Evolutionary conservation across 92 coral and sea anemone species (phyloP).

Genomic region (Siderastrea siderea): DNA sequence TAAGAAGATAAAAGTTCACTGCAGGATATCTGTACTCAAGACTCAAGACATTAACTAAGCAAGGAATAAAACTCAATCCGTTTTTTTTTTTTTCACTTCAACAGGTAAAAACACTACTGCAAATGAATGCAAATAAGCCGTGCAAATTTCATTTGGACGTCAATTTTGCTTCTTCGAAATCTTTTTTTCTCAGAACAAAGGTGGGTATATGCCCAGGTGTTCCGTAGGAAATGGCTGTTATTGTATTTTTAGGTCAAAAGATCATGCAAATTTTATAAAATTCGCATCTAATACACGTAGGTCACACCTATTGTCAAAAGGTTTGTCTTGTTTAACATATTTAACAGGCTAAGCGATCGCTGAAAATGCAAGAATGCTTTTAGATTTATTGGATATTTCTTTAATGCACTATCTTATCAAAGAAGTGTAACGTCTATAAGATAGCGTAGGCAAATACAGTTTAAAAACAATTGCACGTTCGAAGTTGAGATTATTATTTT

Average conservation of each 20-base stretch:
- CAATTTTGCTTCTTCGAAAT: not conserved
- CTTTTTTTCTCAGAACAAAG: not conserved
- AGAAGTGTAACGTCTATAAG: not conserved
- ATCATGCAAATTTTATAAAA: constrained; percentile 35
- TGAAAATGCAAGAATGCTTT: not conserved
- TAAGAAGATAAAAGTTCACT: not conserved
- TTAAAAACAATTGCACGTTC: not conserved
- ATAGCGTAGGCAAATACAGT: not conserved
- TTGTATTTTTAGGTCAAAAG: constrained; percentile 6
- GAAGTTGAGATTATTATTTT: not conserved
- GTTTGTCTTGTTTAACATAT: not conserved
- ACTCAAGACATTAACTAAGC: not conserved
- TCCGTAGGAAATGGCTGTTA: not conserved
- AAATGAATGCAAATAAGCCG: not conserved
- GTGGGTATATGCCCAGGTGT: constrained; percentile 5
- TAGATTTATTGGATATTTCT: not conserved
- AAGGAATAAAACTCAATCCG: not conserved
- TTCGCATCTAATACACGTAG: not conserved
- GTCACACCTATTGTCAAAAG: constrained; percentile 15
- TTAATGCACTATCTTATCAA: not conserved
- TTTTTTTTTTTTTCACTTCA: not conserved
- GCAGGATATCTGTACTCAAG: not conserved
- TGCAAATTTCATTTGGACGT: not conserved
- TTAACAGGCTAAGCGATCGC: not conserved
- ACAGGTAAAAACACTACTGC: constrained; percentile 14